Base-by-base conservation (phyloP, 2,888 invertebrate genomes). In the Amaurobius ferox region DNA sequence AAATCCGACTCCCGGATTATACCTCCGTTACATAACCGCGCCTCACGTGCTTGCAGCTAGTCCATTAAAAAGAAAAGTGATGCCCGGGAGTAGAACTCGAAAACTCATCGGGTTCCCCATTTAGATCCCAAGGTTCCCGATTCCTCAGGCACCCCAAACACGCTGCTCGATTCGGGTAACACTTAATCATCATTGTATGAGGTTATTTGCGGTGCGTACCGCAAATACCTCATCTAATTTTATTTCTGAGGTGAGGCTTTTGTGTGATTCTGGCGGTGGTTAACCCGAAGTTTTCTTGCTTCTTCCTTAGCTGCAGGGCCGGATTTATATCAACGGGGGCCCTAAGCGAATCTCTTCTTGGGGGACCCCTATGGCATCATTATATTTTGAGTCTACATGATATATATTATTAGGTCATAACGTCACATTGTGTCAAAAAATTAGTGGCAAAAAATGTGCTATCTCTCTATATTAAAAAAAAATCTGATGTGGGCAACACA, bases 221-320 rank as follows among this genome's bases (percentile, higher is more conserved):
- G 66, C 77, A 78, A 72, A 85, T 85, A 77, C 77, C 83, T 55
- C 48, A 48, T 64, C 44, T 85, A 74, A 83, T 77, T 85, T 85
- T 85, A 77, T 77, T 77, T 77, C 71, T 71, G 66, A 35, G 66
- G 28, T 28, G 9, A 55, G 70, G 72, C 40, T 55, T 72, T 77
- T 83, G 83, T 83, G 16, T 64, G 32, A 55, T 61, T 61, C 23
- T 35, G 81, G 44, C 44, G 44, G 44, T 44, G 44, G 16, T 44
- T 44, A 44, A 44, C 44, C 44, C 16, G 44, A 16, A 44, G 44
- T 44, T 44, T 44, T n/a, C n/a, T n/a, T n/a, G n/a, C n/a, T n/a
- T n/a, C n/a, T n/a, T n/a, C n/a, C n/a, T n/a, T n/a, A n/a, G n/a
- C n/a, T n/a, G n/a, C n/a, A n/a, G n/a, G n/a, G n/a, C n/a, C n/a